phyloP scores from a whole-genome alignment of 2,797 vertebrate genomes.

The Loriculus beryllinus region DNA sequence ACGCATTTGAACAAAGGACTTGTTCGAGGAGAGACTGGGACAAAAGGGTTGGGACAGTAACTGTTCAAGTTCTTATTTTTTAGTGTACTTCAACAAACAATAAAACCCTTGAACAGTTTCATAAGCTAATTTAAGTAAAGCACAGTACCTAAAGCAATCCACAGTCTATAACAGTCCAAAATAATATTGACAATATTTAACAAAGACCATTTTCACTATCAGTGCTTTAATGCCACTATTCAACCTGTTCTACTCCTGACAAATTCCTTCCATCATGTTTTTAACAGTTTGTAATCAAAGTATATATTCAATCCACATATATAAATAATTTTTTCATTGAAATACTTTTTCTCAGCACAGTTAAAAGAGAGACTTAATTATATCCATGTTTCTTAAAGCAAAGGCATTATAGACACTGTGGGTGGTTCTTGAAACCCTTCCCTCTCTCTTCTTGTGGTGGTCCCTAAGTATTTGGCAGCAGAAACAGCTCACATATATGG shows the following conservation, averaged over 20 bases:
- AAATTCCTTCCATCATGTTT: background rate
- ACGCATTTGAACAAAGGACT: background rate
- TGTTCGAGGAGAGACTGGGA: background rate
- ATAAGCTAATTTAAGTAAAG: conserved; percentile 39
- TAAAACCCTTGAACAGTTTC: conserved; percentile 13
- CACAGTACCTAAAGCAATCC: background rate
- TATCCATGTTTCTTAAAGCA: conserved; percentile 59
- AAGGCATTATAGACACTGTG: conserved; percentile 62
- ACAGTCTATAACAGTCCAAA: background rate
- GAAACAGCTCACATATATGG: conserved; percentile 24
- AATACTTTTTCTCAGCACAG: conserved; percentile 54
- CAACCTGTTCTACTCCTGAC: conserved; percentile 8
- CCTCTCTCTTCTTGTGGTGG: conserved; percentile 53
- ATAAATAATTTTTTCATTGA: conserved; percentile 6
- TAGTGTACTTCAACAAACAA: conserved; percentile 8
- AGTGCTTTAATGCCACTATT: background rate
- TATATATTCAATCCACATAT: background rate
- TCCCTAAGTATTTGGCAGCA: conserved; percentile 56
- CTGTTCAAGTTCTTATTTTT: background rate
- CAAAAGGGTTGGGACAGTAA: background rate
- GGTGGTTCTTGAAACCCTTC: conserved; percentile 57
- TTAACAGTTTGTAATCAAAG: background rate
- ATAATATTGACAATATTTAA: conserved; percentile 3
- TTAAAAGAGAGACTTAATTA: conserved; percentile 57
- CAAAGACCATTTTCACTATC: background rate